These are phyloP conservation scores for Antedon mediterranea DNA, from an alignment of 53 echinoderm and acorn worm genomes.

Conservation along the genomic window DNA sequence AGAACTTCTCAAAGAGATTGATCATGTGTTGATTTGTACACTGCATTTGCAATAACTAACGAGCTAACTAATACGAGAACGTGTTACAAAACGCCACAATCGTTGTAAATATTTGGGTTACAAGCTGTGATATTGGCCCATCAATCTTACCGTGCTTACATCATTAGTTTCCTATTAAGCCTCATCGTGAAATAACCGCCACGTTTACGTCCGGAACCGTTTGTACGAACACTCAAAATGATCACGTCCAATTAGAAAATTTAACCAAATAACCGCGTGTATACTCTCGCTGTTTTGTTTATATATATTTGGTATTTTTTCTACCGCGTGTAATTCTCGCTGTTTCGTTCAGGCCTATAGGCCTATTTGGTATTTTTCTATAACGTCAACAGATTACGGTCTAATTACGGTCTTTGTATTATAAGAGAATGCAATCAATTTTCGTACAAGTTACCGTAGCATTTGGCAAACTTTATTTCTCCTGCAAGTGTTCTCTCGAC, in stretches of 20 bases:
- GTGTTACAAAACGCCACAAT: neutral
- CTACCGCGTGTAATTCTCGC: too few species aligned
- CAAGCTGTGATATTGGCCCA: neutral
- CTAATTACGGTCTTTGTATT: too few species aligned
- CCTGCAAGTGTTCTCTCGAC: too few species aligned
- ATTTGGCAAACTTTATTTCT: too few species aligned
- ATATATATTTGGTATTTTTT: too few species aligned
- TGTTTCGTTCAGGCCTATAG: too few species aligned
- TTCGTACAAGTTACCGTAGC: too few species aligned
- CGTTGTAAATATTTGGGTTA: neutral
- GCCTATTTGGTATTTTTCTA: too few species aligned
- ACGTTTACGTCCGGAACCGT: neutral
- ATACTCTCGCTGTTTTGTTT: too few species aligned
- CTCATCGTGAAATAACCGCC: neutral
- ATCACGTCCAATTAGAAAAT: neutral
- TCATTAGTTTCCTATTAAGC: neutral
- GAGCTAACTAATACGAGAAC: neutral
- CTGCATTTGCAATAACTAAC: neutral
- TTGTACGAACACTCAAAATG: neutral
- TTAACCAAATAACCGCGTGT: too few species aligned
- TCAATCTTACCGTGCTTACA: neutral
- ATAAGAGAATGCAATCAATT: too few species aligned
- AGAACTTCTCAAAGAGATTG: neutral
- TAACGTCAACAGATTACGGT: too few species aligned
- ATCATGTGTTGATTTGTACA: neutral